A percentile compares a stretch with the other conserved stretches of the same genome.
These are phyloP conservation scores for Limnephilus marmoratus DNA, from an alignment of 2,888 invertebrate species.

Conservation along the genomic window DNA sequence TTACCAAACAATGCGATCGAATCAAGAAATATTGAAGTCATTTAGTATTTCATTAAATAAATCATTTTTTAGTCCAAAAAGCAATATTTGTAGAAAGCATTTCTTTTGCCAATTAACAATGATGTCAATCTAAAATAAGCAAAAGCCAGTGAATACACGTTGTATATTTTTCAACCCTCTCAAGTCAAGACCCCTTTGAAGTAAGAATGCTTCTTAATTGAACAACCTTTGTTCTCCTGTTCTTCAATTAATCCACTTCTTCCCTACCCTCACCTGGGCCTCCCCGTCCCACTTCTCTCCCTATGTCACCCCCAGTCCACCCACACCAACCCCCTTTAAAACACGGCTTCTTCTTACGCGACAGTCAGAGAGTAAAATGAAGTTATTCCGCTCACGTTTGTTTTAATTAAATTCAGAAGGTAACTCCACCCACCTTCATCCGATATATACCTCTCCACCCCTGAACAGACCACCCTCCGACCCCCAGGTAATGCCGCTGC, in stretches of 20 bases:
- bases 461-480: neutral
- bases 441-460: conserved; percentile 34
- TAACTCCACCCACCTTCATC: conserved; percentile 40
- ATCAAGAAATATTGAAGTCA: too few relatives aligned
- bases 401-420: conserved; percentile 67
- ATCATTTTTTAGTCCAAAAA: too few relatives aligned
- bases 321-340: conserved; percentile 19
- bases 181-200: neutral
- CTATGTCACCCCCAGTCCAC: neutral
- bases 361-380: conserved; percentile 54
- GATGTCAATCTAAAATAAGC: neutral
- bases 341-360: conserved; percentile 43
- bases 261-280: conserved; percentile 20
- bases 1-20: too few relatives aligned
- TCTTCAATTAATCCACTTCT: conserved; percentile 26
- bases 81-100: neutral
- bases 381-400: conserved; percentile 66
- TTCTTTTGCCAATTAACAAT: neutral
- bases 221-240: conserved; percentile 4
- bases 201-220: conserved; percentile 16
- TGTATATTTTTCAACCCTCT: neutral
- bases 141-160: neutral
- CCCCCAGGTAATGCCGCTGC: neutral
- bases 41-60: too few relatives aligned
- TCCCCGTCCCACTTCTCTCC: neutral